Evolutionary conservation across 1,140 invertebrate species (phyloP).

Genomic region (Drosophila mayri): DNA sequence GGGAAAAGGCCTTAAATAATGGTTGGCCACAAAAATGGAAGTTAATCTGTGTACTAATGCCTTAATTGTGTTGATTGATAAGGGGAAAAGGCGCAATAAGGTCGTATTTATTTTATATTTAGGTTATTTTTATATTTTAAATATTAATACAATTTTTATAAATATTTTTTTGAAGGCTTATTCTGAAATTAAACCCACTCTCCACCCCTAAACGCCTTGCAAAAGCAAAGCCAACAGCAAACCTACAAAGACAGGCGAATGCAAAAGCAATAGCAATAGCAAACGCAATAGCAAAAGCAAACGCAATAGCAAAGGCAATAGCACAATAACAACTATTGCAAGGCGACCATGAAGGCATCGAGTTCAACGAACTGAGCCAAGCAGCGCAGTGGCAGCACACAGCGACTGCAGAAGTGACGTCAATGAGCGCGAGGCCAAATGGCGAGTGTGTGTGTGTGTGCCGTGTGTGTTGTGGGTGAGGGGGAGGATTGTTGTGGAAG

Average conservation of each 20-base stretch:
- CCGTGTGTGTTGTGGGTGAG: slow-evolving; percentile 22
- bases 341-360: slow-evolving; percentile 70
- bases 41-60: slow-evolving; percentile 20
- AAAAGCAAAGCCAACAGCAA: slow-evolving; percentile 7
- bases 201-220: not conserved
- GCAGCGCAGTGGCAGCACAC: slow-evolving; percentile 34
- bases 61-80: slow-evolving; percentile 23
- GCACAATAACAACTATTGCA: slow-evolving; percentile 55
- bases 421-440: slow-evolving; percentile 79
- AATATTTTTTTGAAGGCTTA: not conserved
- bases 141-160: not conserved
- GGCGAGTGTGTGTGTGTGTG: slow-evolving; percentile 18
- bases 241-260: slow-evolving; percentile 4
- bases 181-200: slow-evolving; percentile 17
- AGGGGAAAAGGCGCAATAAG: not conserved
- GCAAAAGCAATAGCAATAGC: slow-evolving; percentile 10
- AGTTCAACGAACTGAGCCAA: slow-evolving; percentile 75
- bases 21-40: slow-evolving; percentile 18
- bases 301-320: slow-evolving; percentile 50
- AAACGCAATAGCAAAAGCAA: slow-evolving; percentile 19
- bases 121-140: not conserved
- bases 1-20: slow-evolving; percentile 30
- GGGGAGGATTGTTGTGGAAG: slow-evolving; percentile 7
- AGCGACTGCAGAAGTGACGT: slow-evolving; percentile 76
- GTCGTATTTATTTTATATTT: not conserved